Conservation (phyloP, 2,797 vertebrate species). For the Pantherophis alleghaniensis region DNA sequence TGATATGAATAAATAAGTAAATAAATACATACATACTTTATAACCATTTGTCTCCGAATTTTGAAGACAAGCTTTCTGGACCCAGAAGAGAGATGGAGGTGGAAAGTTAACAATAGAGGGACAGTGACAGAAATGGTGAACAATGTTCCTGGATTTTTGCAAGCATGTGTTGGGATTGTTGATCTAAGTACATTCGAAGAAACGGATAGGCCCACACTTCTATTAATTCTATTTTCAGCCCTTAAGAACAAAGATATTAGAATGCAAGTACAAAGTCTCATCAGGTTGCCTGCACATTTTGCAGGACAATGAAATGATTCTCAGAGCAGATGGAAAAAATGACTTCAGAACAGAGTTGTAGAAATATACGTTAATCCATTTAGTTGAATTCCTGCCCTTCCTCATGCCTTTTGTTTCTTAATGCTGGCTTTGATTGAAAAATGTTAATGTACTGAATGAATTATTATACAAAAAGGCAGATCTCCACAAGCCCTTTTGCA, state of each 20-base stretch:
- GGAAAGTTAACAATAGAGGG: background rate
- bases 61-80: background rate
- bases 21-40: no score
- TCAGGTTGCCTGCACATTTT: conserved; percentile 8
- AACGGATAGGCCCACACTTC: background rate
- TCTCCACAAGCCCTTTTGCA: conserved; percentile 11
- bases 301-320: conserved; percentile 13
- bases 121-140: background rate
- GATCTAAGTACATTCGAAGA: background rate
- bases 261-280: background rate
- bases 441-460: conserved; percentile 33
- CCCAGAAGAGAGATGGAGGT: background rate
- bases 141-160: background rate
- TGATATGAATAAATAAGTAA: background rate
- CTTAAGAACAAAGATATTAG: conserved; percentile 4
- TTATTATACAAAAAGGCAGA: conserved; percentile 25
- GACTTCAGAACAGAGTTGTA: conserved; percentile 26
- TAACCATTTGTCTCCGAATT: background rate
- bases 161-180: background rate
- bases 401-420: conserved; percentile 34
- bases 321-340: conserved; percentile 35
- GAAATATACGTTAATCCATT: conserved; percentile 29
- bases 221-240: background rate
- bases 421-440: conserved; percentile 39
- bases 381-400: conserved; percentile 28